phyloP scores from a whole-genome alignment of 2,888 invertebrate species.

The Argyresthia albistria region DNA sequence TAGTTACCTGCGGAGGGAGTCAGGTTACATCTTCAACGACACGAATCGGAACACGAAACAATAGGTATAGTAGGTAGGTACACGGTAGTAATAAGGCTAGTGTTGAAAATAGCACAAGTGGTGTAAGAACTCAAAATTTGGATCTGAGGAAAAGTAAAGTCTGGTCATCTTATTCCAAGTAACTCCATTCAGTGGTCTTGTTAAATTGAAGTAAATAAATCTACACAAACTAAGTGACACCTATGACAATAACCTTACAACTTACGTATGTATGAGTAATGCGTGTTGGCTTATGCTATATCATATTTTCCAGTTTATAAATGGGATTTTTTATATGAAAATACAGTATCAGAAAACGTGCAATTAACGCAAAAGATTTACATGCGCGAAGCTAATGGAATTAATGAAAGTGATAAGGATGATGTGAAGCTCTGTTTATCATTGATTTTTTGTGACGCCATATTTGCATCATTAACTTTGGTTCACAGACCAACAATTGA shows the following conservation, averaged over 20 bases:
- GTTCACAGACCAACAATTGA: slow-evolving; percentile 9
- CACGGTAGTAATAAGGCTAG: not conserved
- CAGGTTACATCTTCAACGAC: slow-evolving; percentile 37
- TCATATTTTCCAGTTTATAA: not conserved
- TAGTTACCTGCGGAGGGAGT: slow-evolving; percentile 82
- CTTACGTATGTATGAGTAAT: slow-evolving; percentile 65
- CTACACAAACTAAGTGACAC: not conserved
- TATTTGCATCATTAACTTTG: not conserved
- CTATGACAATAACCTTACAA: slow-evolving; percentile 13
- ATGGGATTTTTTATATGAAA: slow-evolving; percentile 9
- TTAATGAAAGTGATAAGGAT: slow-evolving; percentile 30
- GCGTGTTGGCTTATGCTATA: slow-evolving; percentile 49
- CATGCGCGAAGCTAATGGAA: slow-evolving; percentile 31
- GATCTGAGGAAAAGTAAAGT: not conserved
- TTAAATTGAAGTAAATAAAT: slow-evolving; percentile 13
- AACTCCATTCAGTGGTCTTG: slow-evolving; percentile 59
- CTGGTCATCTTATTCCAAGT: slow-evolving; percentile 32
- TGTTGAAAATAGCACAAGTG: too few species aligned
- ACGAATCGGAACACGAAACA: slow-evolving; percentile 24
- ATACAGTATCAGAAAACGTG: slow-evolving; percentile 35
- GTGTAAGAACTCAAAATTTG: not conserved
- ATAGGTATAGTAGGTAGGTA: slow-evolving; percentile 12
- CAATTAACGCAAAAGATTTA: slow-evolving; percentile 25
- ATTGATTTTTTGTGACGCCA: slow-evolving; percentile 11
- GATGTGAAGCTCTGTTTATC: slow-evolving; percentile 18